A percentile compares a stretch with the other conserved stretches of the same genome.
Evolutionary conservation across 23 tunicate species (phyloP).

Genomic region (Diplosoma virens): DNA sequence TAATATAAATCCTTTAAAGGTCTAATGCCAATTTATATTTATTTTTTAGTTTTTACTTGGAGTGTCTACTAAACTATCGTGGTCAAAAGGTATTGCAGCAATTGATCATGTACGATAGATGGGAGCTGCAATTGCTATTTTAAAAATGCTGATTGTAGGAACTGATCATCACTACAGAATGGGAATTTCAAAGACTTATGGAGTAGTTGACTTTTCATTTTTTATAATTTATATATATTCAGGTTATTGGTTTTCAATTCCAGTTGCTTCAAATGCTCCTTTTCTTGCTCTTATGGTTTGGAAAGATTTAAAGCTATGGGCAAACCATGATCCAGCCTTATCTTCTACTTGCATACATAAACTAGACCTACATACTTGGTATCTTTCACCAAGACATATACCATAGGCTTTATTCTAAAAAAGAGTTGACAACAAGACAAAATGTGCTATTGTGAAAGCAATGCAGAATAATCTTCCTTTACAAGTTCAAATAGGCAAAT

Average conservation of each 20-base stretch:
- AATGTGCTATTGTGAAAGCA: background rate
- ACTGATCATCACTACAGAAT: slow-evolving; percentile 10
- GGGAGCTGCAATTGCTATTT: slow-evolving; percentile 9
- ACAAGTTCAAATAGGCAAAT: background rate
- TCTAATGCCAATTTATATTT: background rate
- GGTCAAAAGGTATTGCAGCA: background rate
- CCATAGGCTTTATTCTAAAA: background rate
- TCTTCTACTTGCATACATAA: slow-evolving; percentile 5
- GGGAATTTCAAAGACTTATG: background rate
- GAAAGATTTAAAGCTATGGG: slow-evolving; percentile 8
- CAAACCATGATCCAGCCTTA: slow-evolving; percentile 9
- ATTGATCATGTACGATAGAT: background rate
- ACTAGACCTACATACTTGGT: slow-evolving; percentile 3
- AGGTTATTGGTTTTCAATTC: slow-evolving; percentile 8
- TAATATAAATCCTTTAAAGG: no score
- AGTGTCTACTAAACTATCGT: background rate
- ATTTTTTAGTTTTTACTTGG: slow-evolving; percentile 19
- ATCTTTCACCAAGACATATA: slow-evolving; percentile 14
- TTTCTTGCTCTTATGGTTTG: background rate
- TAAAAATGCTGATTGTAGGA: background rate
- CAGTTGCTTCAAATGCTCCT: slow-evolving; percentile 17
- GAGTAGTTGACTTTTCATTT: background rate
- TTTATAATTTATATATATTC: background rate
- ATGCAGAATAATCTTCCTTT: background rate
- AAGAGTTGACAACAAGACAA: background rate